These are phyloP conservation scores for Chlorops oryzae DNA, from an alignment of 1,140 invertebrate species.

Conservation along the genomic window DNA sequence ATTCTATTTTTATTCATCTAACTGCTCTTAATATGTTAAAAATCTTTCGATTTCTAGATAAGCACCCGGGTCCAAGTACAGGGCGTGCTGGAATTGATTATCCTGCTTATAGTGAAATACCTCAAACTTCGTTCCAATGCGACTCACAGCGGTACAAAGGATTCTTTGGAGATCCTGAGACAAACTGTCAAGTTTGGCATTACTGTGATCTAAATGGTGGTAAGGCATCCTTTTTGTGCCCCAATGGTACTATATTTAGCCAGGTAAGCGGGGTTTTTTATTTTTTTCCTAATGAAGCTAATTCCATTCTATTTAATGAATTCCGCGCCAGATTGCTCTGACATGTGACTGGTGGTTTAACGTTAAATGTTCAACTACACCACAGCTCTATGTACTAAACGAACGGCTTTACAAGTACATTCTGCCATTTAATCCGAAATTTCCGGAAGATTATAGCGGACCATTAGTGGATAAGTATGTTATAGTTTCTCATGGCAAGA, in stretches of 20 bases:
- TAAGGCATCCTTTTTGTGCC: slow-evolving; percentile 83
- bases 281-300: background rate
- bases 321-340: slow-evolving; percentile 54
- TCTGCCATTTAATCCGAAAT: slow-evolving; percentile 73
- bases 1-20: background rate
- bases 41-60: slow-evolving; percentile 18
- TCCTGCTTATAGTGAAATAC: slow-evolving; percentile 69
- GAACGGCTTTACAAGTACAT: slow-evolving; percentile 84
- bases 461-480: slow-evolving; percentile 71
- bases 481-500: slow-evolving; percentile 12
- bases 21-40: background rate
- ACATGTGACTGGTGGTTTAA: slow-evolving; percentile 94
- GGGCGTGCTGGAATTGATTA: slow-evolving; percentile 77
- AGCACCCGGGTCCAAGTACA: slow-evolving; percentile 53
- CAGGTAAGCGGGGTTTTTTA: slow-evolving; percentile 55
- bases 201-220: slow-evolving; percentile 87
- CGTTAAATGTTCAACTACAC: slow-evolving; percentile 72
- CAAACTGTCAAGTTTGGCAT: slow-evolving; percentile 84
- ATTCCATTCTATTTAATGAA: slow-evolving; percentile 3
- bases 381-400: slow-evolving; percentile 79
- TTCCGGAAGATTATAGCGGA: slow-evolving; percentile 80
- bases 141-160: slow-evolving; percentile 81
- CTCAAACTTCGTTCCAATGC: slow-evolving; percentile 73
- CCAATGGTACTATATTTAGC: slow-evolving; percentile 86
- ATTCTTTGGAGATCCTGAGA: slow-evolving; percentile 83